A percentile compares a stretch with the other conserved stretches of the same genome.
Evolutionary conservation across 2,797 vertebrate genomes (phyloP).

Genomic region (Dromococcyx pavoninus): DNA sequence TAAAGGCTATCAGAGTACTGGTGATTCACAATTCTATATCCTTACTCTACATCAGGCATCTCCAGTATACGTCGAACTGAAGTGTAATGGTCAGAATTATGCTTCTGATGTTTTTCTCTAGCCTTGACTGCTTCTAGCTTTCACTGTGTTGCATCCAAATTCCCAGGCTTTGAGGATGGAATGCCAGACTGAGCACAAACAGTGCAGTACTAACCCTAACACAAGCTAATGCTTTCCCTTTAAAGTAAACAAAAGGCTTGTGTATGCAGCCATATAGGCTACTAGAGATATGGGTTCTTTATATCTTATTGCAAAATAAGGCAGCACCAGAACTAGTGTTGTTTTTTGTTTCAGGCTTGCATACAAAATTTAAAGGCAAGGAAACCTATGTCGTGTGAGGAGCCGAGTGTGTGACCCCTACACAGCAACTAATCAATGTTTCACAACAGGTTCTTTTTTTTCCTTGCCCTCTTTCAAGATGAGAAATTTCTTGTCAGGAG

Average conservation of each 20-base stretch:
- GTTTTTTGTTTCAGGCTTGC: not conserved
- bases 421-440: not conserved
- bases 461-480: not conserved
- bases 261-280: not conserved
- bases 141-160: accelerated
- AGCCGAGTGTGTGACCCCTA: not conserved
- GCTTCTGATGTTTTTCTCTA: not conserved
- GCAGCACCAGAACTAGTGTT: not conserved
- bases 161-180: not conserved
- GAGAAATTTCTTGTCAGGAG: not conserved
- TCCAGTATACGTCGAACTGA: not conserved
- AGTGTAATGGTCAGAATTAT: not conserved
- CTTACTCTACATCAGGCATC: not conserved
- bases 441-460: not conserved
- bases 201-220: not conserved
- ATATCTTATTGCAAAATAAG: not conserved
- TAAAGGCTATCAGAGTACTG: accelerated
- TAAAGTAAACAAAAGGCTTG: not conserved
- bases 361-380: not conserved
- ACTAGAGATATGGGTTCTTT: not conserved
- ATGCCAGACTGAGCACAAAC: not conserved
- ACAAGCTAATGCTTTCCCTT: not conserved
- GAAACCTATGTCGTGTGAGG: accelerated
- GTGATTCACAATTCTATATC: not conserved
- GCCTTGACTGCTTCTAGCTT: not conserved